phyloP scores from a whole-genome alignment of 2,113 vertebrate genomes.

The Phocoena sinus region DNA sequence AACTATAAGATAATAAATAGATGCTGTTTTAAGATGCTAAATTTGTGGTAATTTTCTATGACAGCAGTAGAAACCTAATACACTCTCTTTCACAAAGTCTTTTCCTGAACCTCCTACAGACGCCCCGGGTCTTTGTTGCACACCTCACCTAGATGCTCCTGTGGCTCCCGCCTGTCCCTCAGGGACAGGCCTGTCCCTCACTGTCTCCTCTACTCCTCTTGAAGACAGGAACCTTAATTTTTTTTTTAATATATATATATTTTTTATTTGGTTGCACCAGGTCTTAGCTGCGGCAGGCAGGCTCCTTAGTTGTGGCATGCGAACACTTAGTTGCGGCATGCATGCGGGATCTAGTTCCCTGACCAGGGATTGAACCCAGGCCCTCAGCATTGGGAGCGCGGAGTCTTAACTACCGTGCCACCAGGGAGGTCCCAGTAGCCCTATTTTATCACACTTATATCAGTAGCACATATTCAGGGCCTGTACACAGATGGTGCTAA shows the following conservation, averaged over 20 bases:
- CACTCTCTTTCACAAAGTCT: not conserved
- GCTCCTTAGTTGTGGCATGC: too few relatives aligned
- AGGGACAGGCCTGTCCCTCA: too few relatives aligned
- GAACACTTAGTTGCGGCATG: too few relatives aligned
- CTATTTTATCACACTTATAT: not conserved
- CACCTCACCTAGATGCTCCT: not conserved
- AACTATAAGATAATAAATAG: not conserved
- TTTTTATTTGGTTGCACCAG: too few relatives aligned
- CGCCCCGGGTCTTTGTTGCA: not conserved
- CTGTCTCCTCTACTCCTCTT: not conserved
- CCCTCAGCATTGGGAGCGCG: accelerated
- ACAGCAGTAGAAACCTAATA: not conserved
- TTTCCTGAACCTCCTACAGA: not conserved
- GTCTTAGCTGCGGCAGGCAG: too few relatives aligned
- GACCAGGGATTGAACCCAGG: too few relatives aligned
- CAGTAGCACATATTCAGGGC: not conserved
- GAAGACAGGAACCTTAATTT: not conserved
- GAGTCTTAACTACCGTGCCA: too few relatives aligned
- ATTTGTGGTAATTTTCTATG: not conserved
- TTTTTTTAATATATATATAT: too few relatives aligned
- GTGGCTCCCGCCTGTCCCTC: accelerated
- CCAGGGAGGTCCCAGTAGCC: too few relatives aligned
- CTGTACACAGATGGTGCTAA: not conserved
- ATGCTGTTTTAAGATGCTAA: not conserved
- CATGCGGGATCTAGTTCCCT: too few relatives aligned